Conservation (phyloP, 2,888 invertebrate species). For the Synergus umbraculus region DNA sequence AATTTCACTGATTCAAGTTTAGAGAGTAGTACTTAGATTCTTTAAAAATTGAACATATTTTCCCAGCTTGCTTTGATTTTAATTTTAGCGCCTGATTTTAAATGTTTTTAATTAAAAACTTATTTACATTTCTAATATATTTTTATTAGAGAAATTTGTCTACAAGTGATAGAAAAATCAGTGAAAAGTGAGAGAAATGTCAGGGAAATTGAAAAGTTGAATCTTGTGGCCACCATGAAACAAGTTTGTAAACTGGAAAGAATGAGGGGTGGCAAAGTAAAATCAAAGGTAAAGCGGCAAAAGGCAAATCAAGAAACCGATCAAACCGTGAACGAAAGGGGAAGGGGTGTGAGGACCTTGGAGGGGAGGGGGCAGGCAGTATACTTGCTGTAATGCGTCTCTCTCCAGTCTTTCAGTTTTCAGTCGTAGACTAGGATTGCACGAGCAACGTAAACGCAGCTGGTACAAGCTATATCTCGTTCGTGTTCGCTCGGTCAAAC, state of each 20-base stretch:
- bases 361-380: slow-evolving; percentile 45
- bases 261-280: slow-evolving; percentile 24
- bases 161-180: too few species aligned
- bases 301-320: not conserved
- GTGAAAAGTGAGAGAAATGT: too few species aligned
- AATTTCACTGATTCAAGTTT: too few species aligned
- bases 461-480: not conserved
- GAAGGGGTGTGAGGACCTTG: slow-evolving; percentile 43
- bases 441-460: slow-evolving; percentile 61
- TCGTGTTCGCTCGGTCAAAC: slow-evolving; percentile 36
- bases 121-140: too few species aligned
- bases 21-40: too few species aligned
- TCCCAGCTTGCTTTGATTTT: too few species aligned
- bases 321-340: not conserved
- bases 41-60: too few species aligned
- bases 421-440: slow-evolving; percentile 72
- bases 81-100: too few species aligned
- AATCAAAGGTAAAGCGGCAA: slow-evolving; percentile 16
- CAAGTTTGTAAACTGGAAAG: slow-evolving; percentile 41
- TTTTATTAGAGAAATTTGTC: too few species aligned
- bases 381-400: slow-evolving; percentile 55
- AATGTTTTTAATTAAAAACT: too few species aligned
- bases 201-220: too few species aligned
- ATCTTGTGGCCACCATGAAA: too few species aligned
- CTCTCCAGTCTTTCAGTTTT: slow-evolving; percentile 66